Percentiles rank a stretch among this genome's conserved stretches.
Conservation (phyloP, 2,113 vertebrate genomes). For the Tachuris rubrigastra region DNA sequence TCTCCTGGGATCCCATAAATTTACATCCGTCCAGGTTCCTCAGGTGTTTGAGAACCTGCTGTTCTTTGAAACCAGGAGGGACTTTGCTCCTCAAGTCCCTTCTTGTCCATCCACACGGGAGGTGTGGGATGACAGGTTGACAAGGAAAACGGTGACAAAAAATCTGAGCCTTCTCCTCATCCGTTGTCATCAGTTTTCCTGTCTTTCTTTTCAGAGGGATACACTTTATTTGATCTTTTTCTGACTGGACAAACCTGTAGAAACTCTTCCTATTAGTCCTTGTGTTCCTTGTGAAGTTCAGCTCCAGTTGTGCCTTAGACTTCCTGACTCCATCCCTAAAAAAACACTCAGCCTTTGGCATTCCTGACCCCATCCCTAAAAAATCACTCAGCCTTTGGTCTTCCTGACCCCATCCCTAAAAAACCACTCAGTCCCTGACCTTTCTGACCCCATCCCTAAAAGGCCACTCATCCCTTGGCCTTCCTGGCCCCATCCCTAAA, state of each 20-base stretch:
- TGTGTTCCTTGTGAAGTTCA: background rate
- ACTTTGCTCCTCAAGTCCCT: background rate
- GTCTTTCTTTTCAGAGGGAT: background rate
- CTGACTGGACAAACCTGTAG: background rate
- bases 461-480: too few relatives aligned
- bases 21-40: background rate
- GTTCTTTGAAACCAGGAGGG: background rate
- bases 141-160: background rate
- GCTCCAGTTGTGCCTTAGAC: background rate
- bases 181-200: background rate
- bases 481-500: too few relatives aligned
- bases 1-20: background rate
- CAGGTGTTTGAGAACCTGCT: background rate
- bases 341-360: too few relatives aligned
- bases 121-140: background rate
- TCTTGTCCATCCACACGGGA: background rate
- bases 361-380: too few relatives aligned
- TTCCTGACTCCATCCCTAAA: background rate
- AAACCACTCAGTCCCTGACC: background rate
- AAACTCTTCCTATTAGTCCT: background rate
- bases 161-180: background rate
- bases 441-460: too few relatives aligned
- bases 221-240: accelerated
- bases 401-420: background rate
- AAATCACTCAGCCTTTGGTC: background rate